Percentiles rank a stretch among this genome's conserved stretches.
Evolutionary conservation across 2,113 vertebrate genomes (phyloP).

Genomic region (Myotis davidii): DNA sequence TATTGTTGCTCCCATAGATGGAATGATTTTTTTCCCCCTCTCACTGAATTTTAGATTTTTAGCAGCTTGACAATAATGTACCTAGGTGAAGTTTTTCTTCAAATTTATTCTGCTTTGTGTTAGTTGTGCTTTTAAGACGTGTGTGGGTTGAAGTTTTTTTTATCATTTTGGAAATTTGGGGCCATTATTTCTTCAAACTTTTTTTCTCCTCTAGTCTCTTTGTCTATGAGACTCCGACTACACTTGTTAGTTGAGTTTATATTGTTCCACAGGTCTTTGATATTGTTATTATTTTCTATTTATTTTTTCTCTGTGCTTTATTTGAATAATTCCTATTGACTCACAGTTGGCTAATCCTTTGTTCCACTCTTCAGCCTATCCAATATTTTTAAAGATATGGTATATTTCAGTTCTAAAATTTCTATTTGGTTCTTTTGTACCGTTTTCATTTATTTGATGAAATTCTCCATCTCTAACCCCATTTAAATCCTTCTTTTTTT

Average conservation of each 20-base stretch:
- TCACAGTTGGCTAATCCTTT: neutral
- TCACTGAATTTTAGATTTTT: neutral
- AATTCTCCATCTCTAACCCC: neutral
- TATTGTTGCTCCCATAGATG: neutral
- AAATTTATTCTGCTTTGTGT: neutral
- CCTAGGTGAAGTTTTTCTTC: neutral
- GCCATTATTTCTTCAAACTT: neutral
- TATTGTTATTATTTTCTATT: neutral
- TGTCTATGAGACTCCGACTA: neutral
- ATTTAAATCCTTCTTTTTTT: neutral
- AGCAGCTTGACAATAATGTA: neutral
- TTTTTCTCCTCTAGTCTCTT: neutral
- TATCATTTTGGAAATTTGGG: neutral
- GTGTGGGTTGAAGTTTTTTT: neutral
- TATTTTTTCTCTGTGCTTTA: neutral
- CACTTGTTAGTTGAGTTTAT: neutral
- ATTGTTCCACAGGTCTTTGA: neutral
- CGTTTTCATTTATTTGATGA: slow-evolving; percentile 35
- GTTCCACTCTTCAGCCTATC: neutral
- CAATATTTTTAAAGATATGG: neutral
- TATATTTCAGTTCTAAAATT: slow-evolving; percentile 20
- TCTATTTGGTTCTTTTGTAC: neutral
- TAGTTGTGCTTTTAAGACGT: neutral
- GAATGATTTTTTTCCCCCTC: neutral
- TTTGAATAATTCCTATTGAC: neutral